phyloP scores from a whole-genome alignment of 1,140 invertebrate genomes.

The Metopolophium dirhodum region DNA sequence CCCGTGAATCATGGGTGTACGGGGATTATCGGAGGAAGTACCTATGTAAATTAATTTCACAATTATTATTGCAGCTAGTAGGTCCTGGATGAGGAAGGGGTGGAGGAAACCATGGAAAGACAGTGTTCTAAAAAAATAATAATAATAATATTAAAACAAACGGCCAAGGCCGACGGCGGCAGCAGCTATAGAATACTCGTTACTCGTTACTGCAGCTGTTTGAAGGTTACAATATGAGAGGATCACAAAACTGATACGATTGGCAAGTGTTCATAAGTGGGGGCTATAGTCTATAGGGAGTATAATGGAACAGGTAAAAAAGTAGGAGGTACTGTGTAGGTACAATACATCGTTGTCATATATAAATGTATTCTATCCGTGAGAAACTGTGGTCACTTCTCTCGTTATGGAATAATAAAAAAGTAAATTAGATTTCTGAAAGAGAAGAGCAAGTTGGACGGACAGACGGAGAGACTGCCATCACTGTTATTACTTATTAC shows the following conservation, averaged over 20 bases:
- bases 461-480: conserved; percentile 8
- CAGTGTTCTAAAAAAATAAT: conserved; percentile 17
- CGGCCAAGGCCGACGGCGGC: conserved; percentile 20
- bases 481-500: conserved; percentile 28
- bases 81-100: background rate
- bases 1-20: conserved; percentile 2
- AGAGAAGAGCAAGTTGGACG: conserved; percentile 19
- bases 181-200: background rate
- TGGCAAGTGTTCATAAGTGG: conserved; percentile 15
- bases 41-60: conserved; percentile 48
- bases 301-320: conserved; percentile 17
- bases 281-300: background rate
- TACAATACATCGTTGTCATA: conserved; percentile 31
- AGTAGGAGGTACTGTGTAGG: background rate
- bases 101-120: background rate
- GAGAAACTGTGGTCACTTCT: conserved; percentile 34
- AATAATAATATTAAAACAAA: conserved; percentile 35
- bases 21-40: background rate
- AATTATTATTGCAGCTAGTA: background rate
- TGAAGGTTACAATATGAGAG: conserved; percentile 30
- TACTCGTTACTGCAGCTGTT: conserved; percentile 4
- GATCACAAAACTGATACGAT: conserved; percentile 41
- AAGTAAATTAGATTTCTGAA: conserved; percentile 39
- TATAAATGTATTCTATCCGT: conserved; percentile 9
- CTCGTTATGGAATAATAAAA: conserved; percentile 19